Base-by-base conservation (phyloP, 1,140 invertebrate species). In the Palaemon carinicauda region DNA sequence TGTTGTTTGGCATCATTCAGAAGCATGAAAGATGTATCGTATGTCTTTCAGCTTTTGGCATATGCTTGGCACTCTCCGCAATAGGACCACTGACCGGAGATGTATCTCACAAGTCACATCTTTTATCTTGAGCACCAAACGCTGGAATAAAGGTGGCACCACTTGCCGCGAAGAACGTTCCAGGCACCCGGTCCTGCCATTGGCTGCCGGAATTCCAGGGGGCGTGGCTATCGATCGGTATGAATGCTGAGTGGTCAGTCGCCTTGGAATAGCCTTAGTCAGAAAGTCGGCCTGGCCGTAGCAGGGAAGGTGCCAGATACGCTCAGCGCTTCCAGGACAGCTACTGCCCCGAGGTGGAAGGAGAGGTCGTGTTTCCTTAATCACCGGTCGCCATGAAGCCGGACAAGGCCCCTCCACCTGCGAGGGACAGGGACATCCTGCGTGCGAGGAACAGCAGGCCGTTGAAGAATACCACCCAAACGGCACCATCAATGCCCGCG, bases 151-250 rank as follows among this genome's bases (percentile, higher is more conserved):
- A 77, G 82, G 75, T 83, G 74, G 71, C 82, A 83, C 74, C 82
- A 85, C 60, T 69, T 79, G 33, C 50, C 60, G 74, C n/a, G 54
- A 71, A 10, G 21, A 31, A 10, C n/a, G 21, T 79, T 69, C 75
- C 41, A 75, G 79, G 79, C 54, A 10, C 15, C 29, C 7, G 10
- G 21, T 12, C 31, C 10, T 31, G 12, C 19, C 12, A 81, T 74
- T 80, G 71, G 85, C 54, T 41, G 33, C 1, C 7, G 69, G 17
- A 21, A 10, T 27, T 29, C 4, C 24, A 53, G 52, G 73, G 80
- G 85, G 79, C 79, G 85, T 17, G 73, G 73, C 65, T 81, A 87
- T 87, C 71, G 85, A 87, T 87, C 85, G 53, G 53, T 19, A 33
- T n/a, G 53, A 14, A 53, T 56, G 79, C 51, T 87, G 85, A 87